Evolutionary conservation across 2,113 vertebrate genomes (phyloP).

Genomic region (Cryptomyrus ogoouensis): DNA sequence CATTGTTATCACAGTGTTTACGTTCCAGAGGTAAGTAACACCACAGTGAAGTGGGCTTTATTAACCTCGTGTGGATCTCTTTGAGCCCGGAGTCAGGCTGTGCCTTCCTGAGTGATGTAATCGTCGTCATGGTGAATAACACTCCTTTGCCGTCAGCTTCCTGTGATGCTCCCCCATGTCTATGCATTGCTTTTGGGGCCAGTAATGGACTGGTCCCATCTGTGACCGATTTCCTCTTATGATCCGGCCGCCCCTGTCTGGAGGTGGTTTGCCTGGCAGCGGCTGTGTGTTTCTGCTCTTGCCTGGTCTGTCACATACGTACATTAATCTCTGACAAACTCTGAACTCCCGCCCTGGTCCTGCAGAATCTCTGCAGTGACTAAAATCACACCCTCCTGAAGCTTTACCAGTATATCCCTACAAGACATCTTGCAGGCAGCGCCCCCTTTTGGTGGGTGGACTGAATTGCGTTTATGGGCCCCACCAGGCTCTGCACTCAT

Average conservation of each 20-base stretch:
- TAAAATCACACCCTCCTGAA: background rate
- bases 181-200: background rate
- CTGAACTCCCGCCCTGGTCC: background rate
- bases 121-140: background rate
- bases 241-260: background rate
- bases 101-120: background rate
- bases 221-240: background rate
- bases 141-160: background rate
- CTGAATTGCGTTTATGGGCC: background rate
- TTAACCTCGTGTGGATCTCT: background rate
- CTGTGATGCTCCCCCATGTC: background rate
- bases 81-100: background rate
- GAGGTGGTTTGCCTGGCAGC: too few relatives aligned
- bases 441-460: background rate
- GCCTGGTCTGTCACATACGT: background rate
- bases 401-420: background rate
- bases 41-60: background rate
- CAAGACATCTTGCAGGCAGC: background rate
- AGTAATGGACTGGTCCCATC: background rate
- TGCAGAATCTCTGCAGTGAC: background rate
- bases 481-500: background rate
- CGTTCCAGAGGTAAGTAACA: conserved; percentile 88
- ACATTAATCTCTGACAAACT: background rate
- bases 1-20: conserved; percentile 78
- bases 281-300: background rate